These are phyloP conservation scores for Equus przewalskii DNA, from an alignment of 2,113 vertebrate genomes.

Conservation along the genomic window DNA sequence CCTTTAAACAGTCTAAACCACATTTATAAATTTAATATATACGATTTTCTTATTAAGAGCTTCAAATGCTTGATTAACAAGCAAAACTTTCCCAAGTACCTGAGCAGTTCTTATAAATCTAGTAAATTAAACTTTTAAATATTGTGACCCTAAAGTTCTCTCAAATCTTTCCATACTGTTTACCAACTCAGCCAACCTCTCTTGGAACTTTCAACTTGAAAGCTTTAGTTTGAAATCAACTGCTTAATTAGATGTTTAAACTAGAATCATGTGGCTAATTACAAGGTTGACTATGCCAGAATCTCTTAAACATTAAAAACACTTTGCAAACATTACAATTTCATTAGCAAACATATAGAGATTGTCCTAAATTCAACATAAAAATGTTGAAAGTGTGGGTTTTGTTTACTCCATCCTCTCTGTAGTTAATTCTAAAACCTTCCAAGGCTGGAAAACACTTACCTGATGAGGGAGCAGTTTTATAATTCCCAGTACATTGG, in stretches of 20 bases:
- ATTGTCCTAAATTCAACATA: slow-evolving; percentile 49
- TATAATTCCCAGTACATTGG: neutral
- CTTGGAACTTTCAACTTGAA: slow-evolving; percentile 65
- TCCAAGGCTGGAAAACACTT: slow-evolving; percentile 14
- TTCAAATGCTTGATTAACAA: slow-evolving; percentile 79
- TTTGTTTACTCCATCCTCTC: slow-evolving; percentile 31
- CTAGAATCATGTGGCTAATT: slow-evolving; percentile 72
- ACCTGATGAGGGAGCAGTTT: neutral
- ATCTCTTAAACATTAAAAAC: slow-evolving; percentile 66
- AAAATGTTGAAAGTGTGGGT: neutral
- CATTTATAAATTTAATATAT: slow-evolving; percentile 80
- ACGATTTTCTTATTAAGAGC: slow-evolving; percentile 78
- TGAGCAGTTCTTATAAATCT: slow-evolving; percentile 77
- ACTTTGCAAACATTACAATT: slow-evolving; percentile 13
- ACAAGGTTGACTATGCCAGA: slow-evolving; percentile 34
- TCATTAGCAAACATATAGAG: slow-evolving; percentile 8
- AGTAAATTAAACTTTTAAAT: slow-evolving; percentile 82
- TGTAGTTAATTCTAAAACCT: slow-evolving; percentile 38
- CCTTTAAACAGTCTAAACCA: slow-evolving; percentile 68
- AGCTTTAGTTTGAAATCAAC: slow-evolving; percentile 60
- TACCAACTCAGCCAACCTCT: slow-evolving; percentile 71
- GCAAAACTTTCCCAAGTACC: slow-evolving; percentile 78
- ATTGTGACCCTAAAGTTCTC: slow-evolving; percentile 68
- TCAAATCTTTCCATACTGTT: slow-evolving; percentile 77
- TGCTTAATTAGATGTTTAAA: slow-evolving; percentile 77